Conservation (phyloP, 2,888 invertebrate species). For the Lasioglossum zephyrum region DNA sequence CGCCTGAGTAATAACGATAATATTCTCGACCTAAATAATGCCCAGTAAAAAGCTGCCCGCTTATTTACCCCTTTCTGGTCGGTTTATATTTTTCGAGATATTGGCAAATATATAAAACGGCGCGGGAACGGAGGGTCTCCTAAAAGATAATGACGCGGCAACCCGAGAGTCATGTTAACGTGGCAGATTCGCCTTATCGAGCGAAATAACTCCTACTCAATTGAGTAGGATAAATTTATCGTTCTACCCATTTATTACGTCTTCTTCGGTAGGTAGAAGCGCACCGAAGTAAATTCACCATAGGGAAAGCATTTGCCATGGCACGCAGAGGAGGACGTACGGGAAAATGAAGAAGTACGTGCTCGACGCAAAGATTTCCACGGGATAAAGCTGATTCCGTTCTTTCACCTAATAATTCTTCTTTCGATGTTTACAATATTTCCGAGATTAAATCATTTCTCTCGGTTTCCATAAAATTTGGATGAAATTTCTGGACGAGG, state of each 20-base stretch:
- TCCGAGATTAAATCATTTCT: conserved; percentile 33
- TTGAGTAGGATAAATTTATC: conserved; percentile 52
- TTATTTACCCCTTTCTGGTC: not conserved
- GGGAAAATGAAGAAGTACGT: conserved; percentile 63
- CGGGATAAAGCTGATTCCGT: conserved; percentile 38
- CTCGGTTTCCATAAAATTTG: not conserved
- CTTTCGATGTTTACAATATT: conserved; percentile 49
- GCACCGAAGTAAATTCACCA: conserved; percentile 64
- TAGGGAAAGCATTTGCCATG: conserved; percentile 67
- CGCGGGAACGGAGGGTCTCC: not conserved
- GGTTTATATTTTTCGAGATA: conserved; percentile 12
- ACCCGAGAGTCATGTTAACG: conserved; percentile 49
- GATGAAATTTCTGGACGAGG: not conserved
- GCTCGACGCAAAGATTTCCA: conserved; percentile 56
- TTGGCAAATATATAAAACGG: conserved; percentile 1
- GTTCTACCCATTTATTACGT: conserved; percentile 62
- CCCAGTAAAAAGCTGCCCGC: not conserved
- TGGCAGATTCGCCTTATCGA: conserved; percentile 65
- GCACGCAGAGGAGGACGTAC: conserved; percentile 46
- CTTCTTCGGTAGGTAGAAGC: conserved; percentile 45
- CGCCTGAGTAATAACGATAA: not conserved
- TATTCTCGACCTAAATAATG: not conserved
- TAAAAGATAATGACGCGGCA: conserved; percentile 50
- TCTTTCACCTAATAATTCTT: conserved; percentile 40
- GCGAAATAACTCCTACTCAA: conserved; percentile 67